Base-by-base conservation (phyloP, 2,797 vertebrate genomes). In the Netta rufina region DNA sequence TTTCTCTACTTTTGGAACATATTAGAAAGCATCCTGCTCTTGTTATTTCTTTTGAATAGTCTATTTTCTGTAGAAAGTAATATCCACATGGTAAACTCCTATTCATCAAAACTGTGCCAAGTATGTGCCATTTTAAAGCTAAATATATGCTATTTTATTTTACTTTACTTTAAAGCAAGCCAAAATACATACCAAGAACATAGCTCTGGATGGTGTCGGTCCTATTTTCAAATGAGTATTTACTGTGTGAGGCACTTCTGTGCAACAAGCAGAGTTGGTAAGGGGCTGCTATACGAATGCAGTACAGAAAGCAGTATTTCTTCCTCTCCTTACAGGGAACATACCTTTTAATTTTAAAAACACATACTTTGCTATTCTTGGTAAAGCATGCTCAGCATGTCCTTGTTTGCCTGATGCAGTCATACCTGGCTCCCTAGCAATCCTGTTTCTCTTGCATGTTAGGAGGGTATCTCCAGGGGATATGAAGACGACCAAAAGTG, bases 11-110 rank as follows among this genome's bases (percentile, higher is more conserved):
- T 89, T 95, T 96, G 85, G 94, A 97, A 92, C 60, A 25, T 81
- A 96, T 97, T 97, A 94, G 81, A 93, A 81, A 87, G 76, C 94
- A 96, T 97, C 90, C 83, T 93, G 86, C 88, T 97, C 92, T 96
- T 49, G 43, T 95, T 96, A 93, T 94, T 96, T 86, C 87, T 88
- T 96, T 88, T 93, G 88, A 95, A 96, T 96, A 93, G 93, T 81
- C 94, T 96, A 92, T 96, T 95, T 95, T 97, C 74, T 93, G 49
- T 92, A 77, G 92, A 94, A 96, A 87, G 94, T 95, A 95, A 75
- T 95, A 81, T 72, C 86, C 96, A 93, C 86, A 93, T 95, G 93
- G 64, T 95, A 92, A 87, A 89, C 86, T 91, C 90, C 77, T 90
- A 90, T 93, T 95, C 84, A 80, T 91, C 61, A 60, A 36, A 62